These are phyloP conservation scores for Apamea crenata DNA, from an alignment of 2,888 invertebrate genomes.

Conservation along the genomic window DNA sequence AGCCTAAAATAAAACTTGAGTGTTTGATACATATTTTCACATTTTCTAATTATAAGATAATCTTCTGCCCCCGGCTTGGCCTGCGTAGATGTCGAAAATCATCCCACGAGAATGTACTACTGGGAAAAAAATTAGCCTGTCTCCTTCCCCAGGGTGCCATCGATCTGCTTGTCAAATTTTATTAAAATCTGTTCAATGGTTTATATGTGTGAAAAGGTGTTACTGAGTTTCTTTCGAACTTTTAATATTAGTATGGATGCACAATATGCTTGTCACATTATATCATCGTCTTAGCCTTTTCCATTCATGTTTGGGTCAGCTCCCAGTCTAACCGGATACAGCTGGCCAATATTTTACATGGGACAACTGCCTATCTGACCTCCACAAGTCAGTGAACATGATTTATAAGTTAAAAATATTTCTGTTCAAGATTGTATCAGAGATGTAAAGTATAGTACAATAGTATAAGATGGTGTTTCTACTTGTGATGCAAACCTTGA, in stretches of 20 bases:
- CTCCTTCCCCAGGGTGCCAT: too few relatives aligned
- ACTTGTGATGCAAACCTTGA: conserved; percentile 18
- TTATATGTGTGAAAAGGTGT: too few relatives aligned
- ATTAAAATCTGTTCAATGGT: not conserved
- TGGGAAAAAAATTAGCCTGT: not conserved
- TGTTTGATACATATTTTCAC: not conserved
- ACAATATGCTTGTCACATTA: not conserved
- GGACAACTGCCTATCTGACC: not conserved
- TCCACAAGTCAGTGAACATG: not conserved
- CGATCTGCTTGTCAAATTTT: not conserved
- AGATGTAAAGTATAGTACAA: not conserved
- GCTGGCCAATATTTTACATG: not conserved
- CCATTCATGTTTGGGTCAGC: not conserved
- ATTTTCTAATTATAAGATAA: not conserved
- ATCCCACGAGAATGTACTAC: not conserved
- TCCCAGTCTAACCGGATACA: not conserved
- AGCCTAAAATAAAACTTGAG: not conserved
- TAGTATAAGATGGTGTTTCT: not conserved
- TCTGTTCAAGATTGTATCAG: not conserved
- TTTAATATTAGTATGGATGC: too few relatives aligned
- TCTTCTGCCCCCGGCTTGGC: not conserved
- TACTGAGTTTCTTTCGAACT: too few relatives aligned
- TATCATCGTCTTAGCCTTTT: not conserved
- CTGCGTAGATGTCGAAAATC: not conserved
- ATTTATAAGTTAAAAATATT: not conserved